A percentile compares a stretch with the other conserved stretches of the same genome.
phyloP scores from a whole-genome alignment of 2,888 invertebrate genomes.

The Sarcophaga subvicina region DNA sequence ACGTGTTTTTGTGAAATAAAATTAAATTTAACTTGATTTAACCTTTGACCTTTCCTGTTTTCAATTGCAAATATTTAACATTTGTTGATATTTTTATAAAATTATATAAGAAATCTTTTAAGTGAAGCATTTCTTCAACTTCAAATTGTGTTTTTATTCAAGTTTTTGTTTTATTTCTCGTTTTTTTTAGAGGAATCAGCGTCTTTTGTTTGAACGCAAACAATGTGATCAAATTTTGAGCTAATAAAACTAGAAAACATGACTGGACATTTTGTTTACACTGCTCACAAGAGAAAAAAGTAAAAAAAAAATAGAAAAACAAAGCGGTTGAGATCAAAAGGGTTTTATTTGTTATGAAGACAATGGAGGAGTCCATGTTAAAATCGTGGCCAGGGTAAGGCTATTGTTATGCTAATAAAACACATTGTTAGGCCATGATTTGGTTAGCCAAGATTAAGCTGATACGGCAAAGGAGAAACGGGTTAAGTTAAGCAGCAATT shows the following conservation, averaged over 20 bases:
- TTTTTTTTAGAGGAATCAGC: too few species aligned
- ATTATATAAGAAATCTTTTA: too few species aligned
- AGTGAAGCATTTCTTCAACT: too few species aligned
- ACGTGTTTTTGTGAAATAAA: too few species aligned
- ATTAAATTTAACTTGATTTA: too few species aligned
- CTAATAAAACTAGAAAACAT: conserved; percentile 62
- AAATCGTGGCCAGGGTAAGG: neutral
- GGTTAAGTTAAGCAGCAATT: neutral
- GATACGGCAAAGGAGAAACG: neutral
- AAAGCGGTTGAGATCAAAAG: neutral
- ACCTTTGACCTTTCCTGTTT: too few species aligned
- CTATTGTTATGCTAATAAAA: conserved; percentile 30
- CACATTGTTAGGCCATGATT: conserved; percentile 14
- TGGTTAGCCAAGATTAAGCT: neutral
- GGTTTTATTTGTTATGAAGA: neutral
- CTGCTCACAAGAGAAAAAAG: too few species aligned
- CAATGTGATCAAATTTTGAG: conserved; percentile 24
- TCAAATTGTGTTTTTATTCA: too few species aligned
- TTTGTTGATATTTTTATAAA: too few species aligned
- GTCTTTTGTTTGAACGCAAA: neutral
- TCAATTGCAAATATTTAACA: too few species aligned
- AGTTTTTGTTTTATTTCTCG: too few species aligned
- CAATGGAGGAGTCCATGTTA: neutral
- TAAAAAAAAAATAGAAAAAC: too few species aligned
- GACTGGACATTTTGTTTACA: conserved; percentile 55